Evolutionary conservation across 2,113 vertebrate genomes (phyloP), one percentile per base, ranked within the genome.

Genomic region (Cyprinodon tularosa): DNA sequence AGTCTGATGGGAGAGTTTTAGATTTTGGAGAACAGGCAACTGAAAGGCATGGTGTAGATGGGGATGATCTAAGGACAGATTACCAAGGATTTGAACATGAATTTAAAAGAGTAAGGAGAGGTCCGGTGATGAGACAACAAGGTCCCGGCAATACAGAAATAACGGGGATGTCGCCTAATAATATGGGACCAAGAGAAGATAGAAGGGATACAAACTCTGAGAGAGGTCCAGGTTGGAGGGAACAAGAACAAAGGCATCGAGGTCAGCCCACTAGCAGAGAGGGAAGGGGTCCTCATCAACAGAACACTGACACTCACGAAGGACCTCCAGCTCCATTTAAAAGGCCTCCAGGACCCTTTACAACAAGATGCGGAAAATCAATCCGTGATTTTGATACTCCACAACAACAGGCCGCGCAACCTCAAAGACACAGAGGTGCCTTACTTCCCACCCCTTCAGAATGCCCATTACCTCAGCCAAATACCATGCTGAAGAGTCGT

Each of bases 401-500:
- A 9, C 67, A 91, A 70, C 84, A 91, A 2, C 93, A 91, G 68
- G 84, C 77, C 6, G 77, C 90, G 83, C 95, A 93, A 83, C 90
- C 93, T 1, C 84, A 68, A 1, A 85, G 88, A 66, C 85, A 72
- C 38, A 96, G 95, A 53, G 88, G 94, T 79, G 95, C 96, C 14
- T 93, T 98, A 76, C 95, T 98, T 68, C 97, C 96, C 40, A 96
- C 96, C 83, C 95, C 95, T 1, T 89, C 93, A 11, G 79, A 91
- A 77, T 94, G 95, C 80, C 92, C 94, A 17, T 82, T 91, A 38
- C 82, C 62, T 7, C 74, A 76, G 6, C 78, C 82, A 2, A 88
- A 88, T 76, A 72, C 82, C 2, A 72, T 90, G 1, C 91, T 90
- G 4, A 94, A 91, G 20, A 95, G 92, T 74, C 78, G 91, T 0